These are phyloP conservation scores for Smithornis capensis DNA, from an alignment of 2,113 vertebrate genomes.

Conservation along the genomic window DNA sequence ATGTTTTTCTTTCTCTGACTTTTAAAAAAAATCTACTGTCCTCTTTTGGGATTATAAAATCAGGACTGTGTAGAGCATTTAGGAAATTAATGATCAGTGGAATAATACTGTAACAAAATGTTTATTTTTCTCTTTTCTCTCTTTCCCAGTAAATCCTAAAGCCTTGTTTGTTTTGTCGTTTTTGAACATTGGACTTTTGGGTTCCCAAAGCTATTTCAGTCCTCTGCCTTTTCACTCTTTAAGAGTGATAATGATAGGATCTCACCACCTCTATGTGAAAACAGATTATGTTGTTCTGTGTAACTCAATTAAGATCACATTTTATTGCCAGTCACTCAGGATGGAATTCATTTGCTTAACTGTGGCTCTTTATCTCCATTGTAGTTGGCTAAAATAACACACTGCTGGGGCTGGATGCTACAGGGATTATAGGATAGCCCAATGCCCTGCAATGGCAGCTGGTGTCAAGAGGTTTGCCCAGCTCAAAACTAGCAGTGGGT, in stretches of 20 bases:
- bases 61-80: neutral
- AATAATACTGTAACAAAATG: neutral
- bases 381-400: neutral
- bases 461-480: neutral
- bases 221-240: neutral
- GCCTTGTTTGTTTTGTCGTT: neutral
- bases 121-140: neutral
- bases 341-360: neutral
- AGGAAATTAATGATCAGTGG: neutral
- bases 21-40: neutral
- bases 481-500: rapidly evolving
- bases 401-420: neutral
- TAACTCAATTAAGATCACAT: neutral
- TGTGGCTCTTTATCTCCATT: neutral
- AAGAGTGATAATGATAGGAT: neutral
- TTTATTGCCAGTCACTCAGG: neutral
- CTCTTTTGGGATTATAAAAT: neutral
- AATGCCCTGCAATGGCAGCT: neutral
- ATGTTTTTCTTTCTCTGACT: neutral
- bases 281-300: neutral
- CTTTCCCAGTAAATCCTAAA: neutral
- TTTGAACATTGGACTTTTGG: neutral
- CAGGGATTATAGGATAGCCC: neutral
- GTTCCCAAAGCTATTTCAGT: neutral
- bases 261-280: neutral